phyloP scores from a whole-genome alignment of 37 sponge, comb jelly and placozoan genomes.

The Chondrilla cf. caribensis region DNA sequence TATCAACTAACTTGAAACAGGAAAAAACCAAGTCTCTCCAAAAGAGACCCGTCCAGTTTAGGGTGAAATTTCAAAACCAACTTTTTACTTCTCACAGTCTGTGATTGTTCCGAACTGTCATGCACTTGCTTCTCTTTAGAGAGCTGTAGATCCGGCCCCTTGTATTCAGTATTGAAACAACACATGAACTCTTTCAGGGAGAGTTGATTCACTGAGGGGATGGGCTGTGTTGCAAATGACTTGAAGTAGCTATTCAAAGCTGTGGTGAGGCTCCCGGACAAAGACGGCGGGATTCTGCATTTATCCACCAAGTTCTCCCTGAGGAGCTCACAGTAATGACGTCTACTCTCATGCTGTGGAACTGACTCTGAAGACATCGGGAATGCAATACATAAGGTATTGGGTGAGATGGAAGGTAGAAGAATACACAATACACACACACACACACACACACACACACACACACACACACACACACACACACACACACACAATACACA shows the following conservation, averaged over 20 bases:
- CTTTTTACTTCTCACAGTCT: not conserved
- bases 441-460: not conserved
- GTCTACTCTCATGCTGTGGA: not conserved
- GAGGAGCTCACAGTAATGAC: not conserved
- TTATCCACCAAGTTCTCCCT: not conserved
- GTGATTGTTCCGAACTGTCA: not conserved
- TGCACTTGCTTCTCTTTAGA: not conserved
- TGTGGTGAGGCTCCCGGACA: constrained; percentile 13
- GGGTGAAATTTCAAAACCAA: not conserved
- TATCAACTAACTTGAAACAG: not conserved
- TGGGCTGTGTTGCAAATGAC: not conserved
- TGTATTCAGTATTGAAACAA: constrained; percentile 3
- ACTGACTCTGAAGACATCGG: not conserved
- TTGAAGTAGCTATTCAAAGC: constrained; percentile 21
- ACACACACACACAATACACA: too few species aligned
- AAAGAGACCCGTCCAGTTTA: not conserved
- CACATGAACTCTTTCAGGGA: not conserved
- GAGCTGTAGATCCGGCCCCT: constrained; percentile 5
- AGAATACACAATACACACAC: too few species aligned
- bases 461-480: too few species aligned
- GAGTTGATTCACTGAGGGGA: not conserved
- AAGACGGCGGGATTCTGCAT: constrained; percentile 1
- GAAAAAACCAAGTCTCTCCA: not conserved
- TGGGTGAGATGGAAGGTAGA: too few species aligned
- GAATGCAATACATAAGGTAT: not conserved